Conservation (phyloP, 2,888 invertebrate genomes). For the Lasioglossum villosulum region DNA sequence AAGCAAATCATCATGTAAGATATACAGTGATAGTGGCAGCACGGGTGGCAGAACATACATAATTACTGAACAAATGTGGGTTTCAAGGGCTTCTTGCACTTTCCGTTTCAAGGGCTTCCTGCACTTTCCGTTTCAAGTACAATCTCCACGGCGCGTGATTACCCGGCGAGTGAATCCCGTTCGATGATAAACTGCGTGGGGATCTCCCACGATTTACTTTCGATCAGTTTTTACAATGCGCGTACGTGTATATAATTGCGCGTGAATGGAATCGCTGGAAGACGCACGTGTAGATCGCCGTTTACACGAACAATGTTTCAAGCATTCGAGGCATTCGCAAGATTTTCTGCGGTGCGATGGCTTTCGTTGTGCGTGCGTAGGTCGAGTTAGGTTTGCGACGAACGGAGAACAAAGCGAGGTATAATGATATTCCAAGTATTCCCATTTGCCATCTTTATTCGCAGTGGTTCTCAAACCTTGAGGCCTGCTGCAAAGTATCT, state of each 20-base stretch:
- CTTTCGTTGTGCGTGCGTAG: background rate
- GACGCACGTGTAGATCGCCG: background rate
- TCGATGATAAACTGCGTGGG: constrained; percentile 9
- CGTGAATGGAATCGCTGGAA: background rate
- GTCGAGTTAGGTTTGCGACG: background rate
- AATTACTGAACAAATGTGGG: background rate
- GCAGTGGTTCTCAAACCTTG: background rate
- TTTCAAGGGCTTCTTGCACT: constrained; percentile 31
- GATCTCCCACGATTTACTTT: constrained; percentile 43
- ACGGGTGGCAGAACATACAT: background rate
- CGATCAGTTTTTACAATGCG: constrained; percentile 37
- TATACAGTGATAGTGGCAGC: background rate
- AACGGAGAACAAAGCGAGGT: background rate
- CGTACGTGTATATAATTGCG: background rate
- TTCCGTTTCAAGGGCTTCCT: constrained; percentile 32
- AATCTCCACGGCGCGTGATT: constrained; percentile 22
- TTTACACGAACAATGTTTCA: background rate
- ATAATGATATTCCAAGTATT: background rate
- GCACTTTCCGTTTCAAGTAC: constrained; percentile 42
- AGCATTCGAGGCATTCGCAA: background rate
- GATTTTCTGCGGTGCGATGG: background rate
- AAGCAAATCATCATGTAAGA: background rate
- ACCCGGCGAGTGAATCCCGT: constrained; percentile 2
- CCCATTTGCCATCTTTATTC: background rate
- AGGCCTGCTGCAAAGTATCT: background rate